Evolutionary conservation across 2,113 vertebrate genomes (phyloP).

Genomic region (Petaurus breviceps): DNA sequence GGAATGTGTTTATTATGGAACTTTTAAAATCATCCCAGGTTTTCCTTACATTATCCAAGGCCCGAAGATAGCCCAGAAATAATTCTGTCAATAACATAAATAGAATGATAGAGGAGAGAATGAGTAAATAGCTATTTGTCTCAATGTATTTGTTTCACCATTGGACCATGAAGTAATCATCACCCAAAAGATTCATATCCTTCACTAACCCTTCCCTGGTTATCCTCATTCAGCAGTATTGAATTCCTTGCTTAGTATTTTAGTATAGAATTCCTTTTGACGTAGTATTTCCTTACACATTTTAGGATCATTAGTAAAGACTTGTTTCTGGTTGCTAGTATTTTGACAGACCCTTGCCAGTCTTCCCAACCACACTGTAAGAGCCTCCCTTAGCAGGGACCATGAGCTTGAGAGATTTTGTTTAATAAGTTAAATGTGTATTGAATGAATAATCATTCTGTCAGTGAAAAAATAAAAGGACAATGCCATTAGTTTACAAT

Average conservation of each 20-base stretch:
- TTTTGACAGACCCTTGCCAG: not conserved
- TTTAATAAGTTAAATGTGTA: not conserved
- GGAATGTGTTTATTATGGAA: not conserved
- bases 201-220: not conserved
- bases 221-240: not conserved
- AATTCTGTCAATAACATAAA: no score
- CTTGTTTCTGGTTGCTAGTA: not conserved
- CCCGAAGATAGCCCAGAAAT: not conserved
- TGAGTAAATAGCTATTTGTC: accelerated
- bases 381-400: not conserved
- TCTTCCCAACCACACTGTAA: not conserved
- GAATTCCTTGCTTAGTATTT: not conserved
- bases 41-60: not conserved
- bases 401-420: no score
- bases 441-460: not conserved
- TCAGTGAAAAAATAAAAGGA: not conserved
- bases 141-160: not conserved
- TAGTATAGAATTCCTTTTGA: not conserved
- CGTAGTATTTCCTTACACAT: not conserved
- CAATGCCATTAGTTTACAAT: not conserved
- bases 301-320: not conserved
- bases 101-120: not conserved
- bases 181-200: not conserved
- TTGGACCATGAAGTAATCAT: not conserved
- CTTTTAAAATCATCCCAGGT: not conserved